Base-by-base conservation (phyloP, 2,113 vertebrate genomes). In the Callocephalon fimbriatum region DNA sequence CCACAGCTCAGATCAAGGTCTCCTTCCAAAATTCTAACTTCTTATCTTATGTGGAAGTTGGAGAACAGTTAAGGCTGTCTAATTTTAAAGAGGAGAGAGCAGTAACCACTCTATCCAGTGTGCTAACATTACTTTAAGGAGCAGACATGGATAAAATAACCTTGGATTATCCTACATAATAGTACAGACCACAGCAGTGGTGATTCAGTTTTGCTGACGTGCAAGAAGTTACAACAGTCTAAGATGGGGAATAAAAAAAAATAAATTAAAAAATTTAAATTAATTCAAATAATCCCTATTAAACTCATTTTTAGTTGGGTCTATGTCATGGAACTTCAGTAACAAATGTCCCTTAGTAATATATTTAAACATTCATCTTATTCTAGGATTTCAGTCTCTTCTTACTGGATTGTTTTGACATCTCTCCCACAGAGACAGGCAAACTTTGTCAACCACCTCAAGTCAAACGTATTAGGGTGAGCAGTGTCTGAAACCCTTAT, bases 301-400 rank as follows among this genome's bases (percentile, higher is more conserved):
- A 62, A 80, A 70, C 20, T 66, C 1, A 32, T 63, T 76, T 76
- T 90, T 91, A 92, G 86, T 84, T 68, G 58, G 29, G 67, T 53
- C 29, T 71, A 74, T 93, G 61, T 61, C 87, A 93, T 21, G 4
- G 32, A 76, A 88, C 63, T 90, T 94, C 73, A 93, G 72, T 88
- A 94, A 79, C 45, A 65, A 61, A 32, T 78, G 42, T 44, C 80
- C 77, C 93, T 96, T 91, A 95, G 95, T 90, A 94, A 93, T 95
- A 91, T 38, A 81, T 96, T 86, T 75, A 73, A 89, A 92, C 40
- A 66, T 53, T 48, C 54, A 48, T n/a, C 10, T 91, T 59, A 78
- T 82, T 77, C 80, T 75, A 90, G 65, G 19, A 73, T 94, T 95
- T 95, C 74, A 67, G 80, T 70, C 58, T 94, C 65, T 68, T 91